Evolutionary conservation across 2,888 invertebrate species (phyloP), one percentile per base, ranked within the genome.

Genomic region (Labia minor): DNA sequence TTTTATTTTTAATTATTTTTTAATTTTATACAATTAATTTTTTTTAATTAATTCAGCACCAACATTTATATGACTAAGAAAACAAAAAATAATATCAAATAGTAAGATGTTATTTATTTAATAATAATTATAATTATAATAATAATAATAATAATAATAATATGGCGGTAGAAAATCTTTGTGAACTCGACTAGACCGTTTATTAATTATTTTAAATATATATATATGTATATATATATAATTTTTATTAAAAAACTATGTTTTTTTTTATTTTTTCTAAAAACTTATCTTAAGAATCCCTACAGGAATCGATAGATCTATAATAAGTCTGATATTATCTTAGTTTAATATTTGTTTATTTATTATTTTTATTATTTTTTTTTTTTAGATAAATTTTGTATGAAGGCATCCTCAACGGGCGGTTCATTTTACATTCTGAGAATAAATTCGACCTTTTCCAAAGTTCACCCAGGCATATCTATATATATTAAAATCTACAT

Each of bases 81-180:
- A 49, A 49, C 49, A 49, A 49, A 49, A 49, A 10, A 49, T 49
- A 49, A 49, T 49, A 49, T 49, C 49, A 49, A 49, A 49, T 49
- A 49, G 14, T 16, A 49, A n/a, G 49, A 49, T 49, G 16, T 49
- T 49, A 49, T 16, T n/a, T n/a, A n/a, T n/a, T n/a, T n/a, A n/a
- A n/a, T n/a, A n/a, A n/a, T n/a, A n/a, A n/a, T n/a, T n/a, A n/a
- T n/a, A n/a, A n/a, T n/a, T n/a, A n/a, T n/a, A n/a, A n/a, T n/a
- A n/a, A n/a, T n/a, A n/a, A n/a, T n/a, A n/a, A n/a, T n/a, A n/a
- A n/a, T n/a, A n/a, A 49, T 16, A 49, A n/a, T n/a, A 8, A 49
- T 49, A 49, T 49, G 49, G 16, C 49, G 49, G 49, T 49, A 49
- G 49, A 49, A 49, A 49, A 49, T 49, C 49, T 49, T 49, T 49